Evolutionary conservation across 2,113 vertebrate genomes (phyloP).

Genomic region (Jaculus jaculus): DNA sequence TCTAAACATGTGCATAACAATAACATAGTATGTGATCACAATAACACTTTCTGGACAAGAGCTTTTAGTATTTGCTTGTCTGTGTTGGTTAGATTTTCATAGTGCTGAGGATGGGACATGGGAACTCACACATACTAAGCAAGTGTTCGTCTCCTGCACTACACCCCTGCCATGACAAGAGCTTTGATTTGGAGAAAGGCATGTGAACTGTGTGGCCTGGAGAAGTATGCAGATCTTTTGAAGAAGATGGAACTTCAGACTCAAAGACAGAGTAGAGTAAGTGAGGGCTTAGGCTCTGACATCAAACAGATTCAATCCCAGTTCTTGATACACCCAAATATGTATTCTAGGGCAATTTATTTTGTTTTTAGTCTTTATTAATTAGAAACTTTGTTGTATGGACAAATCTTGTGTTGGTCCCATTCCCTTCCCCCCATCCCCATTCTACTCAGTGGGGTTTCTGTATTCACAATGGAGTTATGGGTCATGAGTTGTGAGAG

Average conservation of each 20-base stretch:
- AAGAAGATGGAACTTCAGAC: not conserved
- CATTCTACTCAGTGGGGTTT: no score
- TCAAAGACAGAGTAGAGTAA: not conserved
- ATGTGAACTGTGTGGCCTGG: not conserved
- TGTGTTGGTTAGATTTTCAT: not conserved
- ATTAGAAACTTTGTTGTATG: no score
- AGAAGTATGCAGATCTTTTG: slow-evolving; percentile 25
- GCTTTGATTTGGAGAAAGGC: not conserved
- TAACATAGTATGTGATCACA: slow-evolving; percentile 4
- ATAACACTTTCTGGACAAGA: not conserved
- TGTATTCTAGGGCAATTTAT: not conserved
- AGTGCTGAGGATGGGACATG: not conserved
- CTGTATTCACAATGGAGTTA: no score
- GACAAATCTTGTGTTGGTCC: no score
- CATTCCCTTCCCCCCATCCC: no score
- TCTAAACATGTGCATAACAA: not conserved
- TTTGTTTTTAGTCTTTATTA: no score
- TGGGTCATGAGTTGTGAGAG: no score
- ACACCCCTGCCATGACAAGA: not conserved
- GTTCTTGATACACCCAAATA: not conserved
- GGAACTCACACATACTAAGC: not conserved
- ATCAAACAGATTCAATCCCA: not conserved
- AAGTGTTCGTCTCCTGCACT: not conserved
- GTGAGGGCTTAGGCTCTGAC: not conserved
- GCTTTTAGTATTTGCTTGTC: not conserved